A percentile compares a stretch with the other conserved stretches of the same genome.
These are phyloP conservation scores for Abscondita cerata DNA, from an alignment of 2,888 invertebrate species.

Conservation along the genomic window DNA sequence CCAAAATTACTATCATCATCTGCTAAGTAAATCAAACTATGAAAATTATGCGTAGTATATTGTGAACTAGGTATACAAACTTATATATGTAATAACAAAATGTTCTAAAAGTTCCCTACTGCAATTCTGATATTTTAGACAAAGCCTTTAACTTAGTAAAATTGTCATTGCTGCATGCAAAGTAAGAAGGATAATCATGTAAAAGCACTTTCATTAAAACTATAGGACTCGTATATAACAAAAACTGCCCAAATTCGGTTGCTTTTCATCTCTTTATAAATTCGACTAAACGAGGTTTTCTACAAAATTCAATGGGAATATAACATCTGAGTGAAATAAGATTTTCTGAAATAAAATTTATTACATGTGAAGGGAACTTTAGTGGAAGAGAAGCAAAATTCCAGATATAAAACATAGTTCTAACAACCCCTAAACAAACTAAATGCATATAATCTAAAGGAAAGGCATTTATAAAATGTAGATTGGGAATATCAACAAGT, in stretches of 20 bases:
- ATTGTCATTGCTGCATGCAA: conserved; percentile 1
- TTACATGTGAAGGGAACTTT: not conserved
- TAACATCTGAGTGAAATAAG: not conserved
- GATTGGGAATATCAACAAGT: conserved; percentile 4
- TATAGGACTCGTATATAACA: too few relatives aligned
- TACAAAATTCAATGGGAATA: not conserved
- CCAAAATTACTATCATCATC: not conserved
- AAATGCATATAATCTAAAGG: conserved; percentile 14
- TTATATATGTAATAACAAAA: not conserved
- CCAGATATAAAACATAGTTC: conserved; percentile 11
- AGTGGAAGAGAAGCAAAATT: conserved; percentile 1
- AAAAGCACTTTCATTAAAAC: not conserved
- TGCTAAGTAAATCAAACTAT: not conserved
- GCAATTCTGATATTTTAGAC: not conserved
- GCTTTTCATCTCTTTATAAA: too few relatives aligned
- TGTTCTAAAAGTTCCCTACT: not conserved
- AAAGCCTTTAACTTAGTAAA: not conserved
- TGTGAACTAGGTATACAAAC: not conserved
- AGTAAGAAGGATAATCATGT: not conserved
- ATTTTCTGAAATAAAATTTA: conserved; percentile 2
- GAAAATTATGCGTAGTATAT: not conserved
- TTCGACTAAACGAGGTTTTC: too few relatives aligned
- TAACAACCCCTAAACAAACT: conserved; percentile 6
- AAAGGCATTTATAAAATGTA: conserved; percentile 8
- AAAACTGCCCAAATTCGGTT: too few relatives aligned